These are phyloP conservation scores for pig (Sus scrofa) DNA, from an alignment of 2,113 vertebrate genomes.

Conservation along the genomic window DNA sequence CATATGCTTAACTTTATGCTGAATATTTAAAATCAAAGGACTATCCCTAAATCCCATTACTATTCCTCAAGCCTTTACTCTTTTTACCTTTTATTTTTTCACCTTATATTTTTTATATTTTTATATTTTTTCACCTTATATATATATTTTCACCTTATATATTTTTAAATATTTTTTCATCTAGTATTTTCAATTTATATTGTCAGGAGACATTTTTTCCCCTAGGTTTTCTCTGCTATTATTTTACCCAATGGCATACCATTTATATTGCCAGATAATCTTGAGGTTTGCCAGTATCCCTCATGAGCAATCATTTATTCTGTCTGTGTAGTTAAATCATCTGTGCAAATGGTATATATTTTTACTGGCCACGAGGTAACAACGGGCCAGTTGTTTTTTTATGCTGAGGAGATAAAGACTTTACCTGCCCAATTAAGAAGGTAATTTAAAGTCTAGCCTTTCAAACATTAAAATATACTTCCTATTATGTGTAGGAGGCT, in stretches of 20 bases:
- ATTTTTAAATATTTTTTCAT: too few relatives aligned
- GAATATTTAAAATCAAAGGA: conserved; percentile 55
- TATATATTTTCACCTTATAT: too few relatives aligned
- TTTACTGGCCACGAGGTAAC: conserved; percentile 64
- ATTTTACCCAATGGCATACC: conserved; percentile 63
- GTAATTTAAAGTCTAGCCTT: conserved; percentile 84
- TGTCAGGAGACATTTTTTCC: conserved; percentile 1
- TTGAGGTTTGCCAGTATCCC: conserved; percentile 58
- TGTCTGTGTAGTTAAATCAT: conserved; percentile 56
- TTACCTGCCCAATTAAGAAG: conserved; percentile 81
- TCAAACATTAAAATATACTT: conserved; percentile 83
- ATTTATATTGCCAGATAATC: conserved; percentile 54
- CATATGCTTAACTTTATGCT: conserved; percentile 30
- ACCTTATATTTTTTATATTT: too few relatives aligned
- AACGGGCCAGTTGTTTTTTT: conserved; percentile 76
- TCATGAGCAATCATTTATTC: conserved; percentile 52
- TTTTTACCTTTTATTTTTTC: too few relatives aligned
- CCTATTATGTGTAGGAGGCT: conserved; percentile 70
- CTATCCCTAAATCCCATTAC: background rate
- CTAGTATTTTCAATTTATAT: too few relatives aligned
- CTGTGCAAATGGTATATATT: conserved; percentile 58
- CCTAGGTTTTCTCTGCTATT: background rate
- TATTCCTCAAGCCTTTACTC: conserved; percentile 17
- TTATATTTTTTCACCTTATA: too few relatives aligned
- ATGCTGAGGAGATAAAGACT: conserved; percentile 67